Conservation (phyloP, 2,113 vertebrate genomes). For the Piaya cayana region DNA sequence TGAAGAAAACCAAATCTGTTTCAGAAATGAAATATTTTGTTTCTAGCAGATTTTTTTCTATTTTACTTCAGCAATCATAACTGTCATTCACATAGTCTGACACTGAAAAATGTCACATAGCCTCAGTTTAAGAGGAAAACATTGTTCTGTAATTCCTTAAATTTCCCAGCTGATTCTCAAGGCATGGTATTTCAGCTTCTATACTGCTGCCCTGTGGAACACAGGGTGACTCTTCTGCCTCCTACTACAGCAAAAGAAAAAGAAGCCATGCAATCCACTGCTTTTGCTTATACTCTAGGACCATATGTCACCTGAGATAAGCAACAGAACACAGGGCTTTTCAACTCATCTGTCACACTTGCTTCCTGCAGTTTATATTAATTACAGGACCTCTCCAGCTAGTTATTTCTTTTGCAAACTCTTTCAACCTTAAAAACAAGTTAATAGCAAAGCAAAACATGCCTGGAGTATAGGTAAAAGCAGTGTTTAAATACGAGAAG, state of each 20-base stretch:
- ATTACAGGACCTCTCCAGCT: conserved; percentile 49
- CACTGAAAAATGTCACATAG: neutral
- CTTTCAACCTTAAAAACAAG: neutral
- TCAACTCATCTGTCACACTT: conserved; percentile 34
- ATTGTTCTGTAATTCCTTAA: neutral
- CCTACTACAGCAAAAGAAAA: neutral
- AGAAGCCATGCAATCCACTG: neutral
- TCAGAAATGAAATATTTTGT: conserved; percentile 23
- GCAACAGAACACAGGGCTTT: conserved; percentile 33
- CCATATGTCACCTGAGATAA: conserved; percentile 52
- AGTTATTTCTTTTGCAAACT: neutral
- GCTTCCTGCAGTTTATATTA: conserved; percentile 57
- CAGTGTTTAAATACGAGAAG: neutral
- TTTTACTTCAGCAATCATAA: conserved; percentile 24
- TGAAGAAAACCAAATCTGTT: conserved; percentile 16
- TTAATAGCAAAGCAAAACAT: neutral
- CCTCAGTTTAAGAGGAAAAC: neutral
- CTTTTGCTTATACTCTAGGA: neutral
- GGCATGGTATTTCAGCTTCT: neutral
- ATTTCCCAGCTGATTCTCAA: neutral
- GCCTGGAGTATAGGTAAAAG: neutral
- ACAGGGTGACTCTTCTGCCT: neutral
- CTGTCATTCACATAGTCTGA: conserved; percentile 14
- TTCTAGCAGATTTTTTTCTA: conserved; percentile 10
- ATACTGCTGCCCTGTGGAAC: neutral